Percentiles rank a stretch among this genome's conserved stretches.
These are phyloP conservation scores for Sylvia borin DNA, from an alignment of 2,797 vertebrate genomes.

Conservation along the genomic window DNA sequence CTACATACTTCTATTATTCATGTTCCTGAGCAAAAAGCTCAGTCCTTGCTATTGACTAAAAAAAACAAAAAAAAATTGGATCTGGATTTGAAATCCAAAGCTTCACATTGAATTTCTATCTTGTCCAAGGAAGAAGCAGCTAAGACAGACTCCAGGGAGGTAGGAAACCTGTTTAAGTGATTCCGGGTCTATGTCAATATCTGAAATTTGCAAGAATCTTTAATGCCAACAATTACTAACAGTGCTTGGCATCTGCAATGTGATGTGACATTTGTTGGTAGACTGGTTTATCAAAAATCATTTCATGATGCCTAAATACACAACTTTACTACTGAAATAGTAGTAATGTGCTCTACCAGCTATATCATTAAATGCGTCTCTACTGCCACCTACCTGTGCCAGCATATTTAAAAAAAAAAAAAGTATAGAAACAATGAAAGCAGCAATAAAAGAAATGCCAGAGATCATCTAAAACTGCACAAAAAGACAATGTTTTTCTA, in stretches of 20 bases:
- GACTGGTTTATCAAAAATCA: neutral
- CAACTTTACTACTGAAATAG: neutral
- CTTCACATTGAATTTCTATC: neutral
- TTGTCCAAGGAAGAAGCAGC: neutral
- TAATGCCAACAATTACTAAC: neutral
- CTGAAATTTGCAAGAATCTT: neutral
- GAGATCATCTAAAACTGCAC: neutral
- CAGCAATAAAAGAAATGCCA: neutral
- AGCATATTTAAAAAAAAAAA: neutral
- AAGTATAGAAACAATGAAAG: neutral
- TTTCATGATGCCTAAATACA: neutral
- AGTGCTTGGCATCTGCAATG: neutral
- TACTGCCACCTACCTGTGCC: slow-evolving; percentile 40
- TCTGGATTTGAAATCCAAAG: neutral
- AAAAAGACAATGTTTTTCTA: neutral
- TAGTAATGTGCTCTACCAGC: too few species aligned
- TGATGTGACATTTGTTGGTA: neutral
- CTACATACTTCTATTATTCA: neutral
- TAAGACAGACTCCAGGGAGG: neutral
- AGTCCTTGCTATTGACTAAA: neutral
- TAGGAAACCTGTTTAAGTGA: neutral
- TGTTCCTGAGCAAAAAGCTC: neutral
- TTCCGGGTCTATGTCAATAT: neutral
- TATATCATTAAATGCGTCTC: neutral
- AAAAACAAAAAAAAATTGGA: neutral